These are phyloP conservation scores for Parascotia fuliginaria DNA, from an alignment of 2,888 invertebrate species.

Conservation along the genomic window DNA sequence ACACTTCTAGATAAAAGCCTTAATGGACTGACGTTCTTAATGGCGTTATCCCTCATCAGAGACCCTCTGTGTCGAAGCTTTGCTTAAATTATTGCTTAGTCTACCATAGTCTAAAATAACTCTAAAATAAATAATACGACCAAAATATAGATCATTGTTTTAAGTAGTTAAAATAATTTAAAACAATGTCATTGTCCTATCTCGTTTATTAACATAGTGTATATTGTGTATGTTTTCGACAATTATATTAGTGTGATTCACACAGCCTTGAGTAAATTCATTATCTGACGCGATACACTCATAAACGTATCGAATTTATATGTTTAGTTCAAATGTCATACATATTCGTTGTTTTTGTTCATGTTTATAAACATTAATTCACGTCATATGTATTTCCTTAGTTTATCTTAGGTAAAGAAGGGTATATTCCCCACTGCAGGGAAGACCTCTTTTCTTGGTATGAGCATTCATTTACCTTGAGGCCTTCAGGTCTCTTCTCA, in stretches of 20 bases:
- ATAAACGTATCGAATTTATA: constrained; percentile 15
- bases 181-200: constrained; percentile 12
- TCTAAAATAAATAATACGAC: neutral
- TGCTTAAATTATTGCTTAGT: neutral
- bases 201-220: neutral
- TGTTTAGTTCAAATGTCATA: neutral
- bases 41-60: too few relatives aligned
- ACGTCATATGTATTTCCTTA: too few relatives aligned
- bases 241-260: neutral
- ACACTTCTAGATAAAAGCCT: too few relatives aligned
- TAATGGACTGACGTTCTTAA: too few relatives aligned
- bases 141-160: constrained; percentile 9
- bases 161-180: neutral
- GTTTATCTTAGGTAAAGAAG: too few relatives aligned
- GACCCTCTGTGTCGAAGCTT: too few relatives aligned
- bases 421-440: too few relatives aligned
- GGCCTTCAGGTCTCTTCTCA: too few relatives aligned
- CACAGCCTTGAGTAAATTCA: neutral
- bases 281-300: constrained; percentile 21
- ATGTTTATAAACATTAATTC: too few relatives aligned
- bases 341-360: too few relatives aligned
- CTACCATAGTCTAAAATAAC: neutral
- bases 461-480: too few relatives aligned
- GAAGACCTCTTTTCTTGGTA: too few relatives aligned
- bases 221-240: constrained; percentile 4